phyloP scores from a whole-genome alignment of 2,797 vertebrate genomes.

The Sebastes glaucus region DNA sequence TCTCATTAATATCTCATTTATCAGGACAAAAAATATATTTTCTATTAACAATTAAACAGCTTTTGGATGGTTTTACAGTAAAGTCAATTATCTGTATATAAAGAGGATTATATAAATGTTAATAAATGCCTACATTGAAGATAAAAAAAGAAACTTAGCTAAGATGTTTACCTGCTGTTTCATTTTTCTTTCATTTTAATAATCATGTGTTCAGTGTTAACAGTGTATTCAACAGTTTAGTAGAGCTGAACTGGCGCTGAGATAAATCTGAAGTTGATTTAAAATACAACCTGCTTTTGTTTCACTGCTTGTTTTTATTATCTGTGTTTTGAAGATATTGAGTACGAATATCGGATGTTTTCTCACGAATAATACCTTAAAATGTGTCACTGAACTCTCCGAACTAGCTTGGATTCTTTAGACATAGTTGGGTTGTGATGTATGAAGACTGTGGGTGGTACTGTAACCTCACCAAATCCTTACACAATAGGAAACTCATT shows the following conservation, averaged over 20 bases:
- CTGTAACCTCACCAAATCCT: neutral
- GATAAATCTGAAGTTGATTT: neutral
- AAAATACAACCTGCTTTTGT: constrained; percentile 19
- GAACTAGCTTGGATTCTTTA: neutral
- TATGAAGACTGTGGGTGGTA: constrained; percentile 8
- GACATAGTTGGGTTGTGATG: neutral
- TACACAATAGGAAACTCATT: constrained; percentile 29
- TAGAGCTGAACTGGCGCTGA: neutral
- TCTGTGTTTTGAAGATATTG: neutral
- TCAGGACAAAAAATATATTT: neutral
- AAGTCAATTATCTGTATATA: constrained; percentile 26
- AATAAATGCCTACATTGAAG: neutral
- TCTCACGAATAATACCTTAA: neutral
- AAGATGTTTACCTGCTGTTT: neutral
- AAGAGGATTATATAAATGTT: constrained; percentile 11
- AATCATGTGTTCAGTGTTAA: neutral
- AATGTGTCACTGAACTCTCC: neutral
- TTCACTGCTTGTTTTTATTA: neutral
- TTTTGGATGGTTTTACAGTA: neutral
- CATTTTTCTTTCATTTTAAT: neutral
- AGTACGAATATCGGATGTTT: neutral
- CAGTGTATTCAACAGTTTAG: too few species aligned
- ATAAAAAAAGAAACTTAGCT: neutral
- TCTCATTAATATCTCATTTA: neutral
- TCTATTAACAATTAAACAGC: neutral